A percentile compares a stretch with the other conserved stretches of the same genome.
Evolutionary conservation across 2,888 invertebrate species (phyloP).

Genomic region (Entomobrya multifasciata): DNA sequence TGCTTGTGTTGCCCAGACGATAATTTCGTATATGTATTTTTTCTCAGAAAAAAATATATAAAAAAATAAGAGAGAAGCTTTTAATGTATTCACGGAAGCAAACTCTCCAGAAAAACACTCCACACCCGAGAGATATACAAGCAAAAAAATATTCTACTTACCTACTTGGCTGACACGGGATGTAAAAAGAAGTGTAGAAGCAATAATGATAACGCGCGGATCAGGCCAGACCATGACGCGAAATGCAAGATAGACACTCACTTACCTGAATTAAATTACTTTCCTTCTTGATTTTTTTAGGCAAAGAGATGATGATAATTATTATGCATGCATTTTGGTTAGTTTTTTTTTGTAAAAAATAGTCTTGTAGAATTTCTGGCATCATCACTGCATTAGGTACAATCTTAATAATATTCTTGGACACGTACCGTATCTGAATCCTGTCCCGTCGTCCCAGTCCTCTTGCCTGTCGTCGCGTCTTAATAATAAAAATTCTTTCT

Average conservation of each 20-base stretch:
- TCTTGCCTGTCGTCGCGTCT: neutral
- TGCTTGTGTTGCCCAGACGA: too few relatives aligned
- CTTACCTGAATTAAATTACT: slow-evolving; percentile 10
- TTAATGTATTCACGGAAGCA: slow-evolving; percentile 54
- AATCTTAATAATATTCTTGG: neutral
- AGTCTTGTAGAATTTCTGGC: too few relatives aligned
- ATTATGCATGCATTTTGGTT: too few relatives aligned
- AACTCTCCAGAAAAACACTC: neutral
- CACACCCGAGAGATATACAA: too few relatives aligned
- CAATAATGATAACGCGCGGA: neutral
- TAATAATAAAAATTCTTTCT: slow-evolving; percentile 7
- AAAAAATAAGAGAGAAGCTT: neutral
- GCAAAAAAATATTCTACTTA: neutral
- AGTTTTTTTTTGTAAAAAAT: too few relatives aligned
- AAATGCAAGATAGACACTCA: neutral
- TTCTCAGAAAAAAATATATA: neutral
- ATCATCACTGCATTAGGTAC: too few relatives aligned
- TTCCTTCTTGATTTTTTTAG: neutral
- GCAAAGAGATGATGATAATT: too few relatives aligned
- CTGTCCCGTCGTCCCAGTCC: neutral
- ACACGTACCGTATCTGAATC: neutral
- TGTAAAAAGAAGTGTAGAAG: too few relatives aligned
- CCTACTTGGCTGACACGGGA: slow-evolving; percentile 2
- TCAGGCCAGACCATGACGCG: neutral
- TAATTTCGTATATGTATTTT: neutral